These are phyloP conservation scores for Narcine bancroftii DNA, from an alignment of 2,113 vertebrate species.

Conservation along the genomic window DNA sequence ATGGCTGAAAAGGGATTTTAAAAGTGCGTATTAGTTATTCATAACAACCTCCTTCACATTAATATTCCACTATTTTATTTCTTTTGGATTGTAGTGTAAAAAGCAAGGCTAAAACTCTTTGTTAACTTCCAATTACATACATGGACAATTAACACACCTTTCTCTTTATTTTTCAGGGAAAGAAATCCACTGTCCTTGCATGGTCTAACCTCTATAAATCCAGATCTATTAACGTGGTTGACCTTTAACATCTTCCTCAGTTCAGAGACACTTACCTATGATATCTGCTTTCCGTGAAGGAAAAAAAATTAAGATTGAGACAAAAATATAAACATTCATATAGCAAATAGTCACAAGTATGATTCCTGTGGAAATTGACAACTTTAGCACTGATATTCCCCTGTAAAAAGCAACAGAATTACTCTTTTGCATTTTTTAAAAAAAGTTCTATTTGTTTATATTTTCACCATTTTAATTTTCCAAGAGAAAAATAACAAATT, in stretches of 20 bases:
- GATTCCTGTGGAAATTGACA: background rate
- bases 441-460: too few species aligned
- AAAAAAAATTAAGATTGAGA: background rate
- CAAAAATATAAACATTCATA: background rate
- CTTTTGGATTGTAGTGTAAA: background rate
- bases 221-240: too few species aligned
- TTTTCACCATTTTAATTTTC: background rate
- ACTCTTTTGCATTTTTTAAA: background rate
- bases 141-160: background rate
- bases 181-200: too few species aligned
- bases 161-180: too few species aligned
- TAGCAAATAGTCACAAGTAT: background rate
- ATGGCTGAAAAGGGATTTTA: constrained; percentile 55
- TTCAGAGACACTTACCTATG: too few species aligned
- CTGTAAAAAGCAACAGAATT: background rate
- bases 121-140: background rate
- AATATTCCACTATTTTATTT: background rate
- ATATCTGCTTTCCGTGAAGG: too few species aligned
- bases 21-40: background rate
- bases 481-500: too few species aligned
- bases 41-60: background rate
- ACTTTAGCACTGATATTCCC: background rate
- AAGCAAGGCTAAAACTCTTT: background rate
- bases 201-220: too few species aligned
- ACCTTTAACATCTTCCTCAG: too few species aligned